A percentile compares a stretch with the other conserved stretches of the same genome.
Conservation (phyloP, 2,888 invertebrate species). For the Muscina levida region DNA sequence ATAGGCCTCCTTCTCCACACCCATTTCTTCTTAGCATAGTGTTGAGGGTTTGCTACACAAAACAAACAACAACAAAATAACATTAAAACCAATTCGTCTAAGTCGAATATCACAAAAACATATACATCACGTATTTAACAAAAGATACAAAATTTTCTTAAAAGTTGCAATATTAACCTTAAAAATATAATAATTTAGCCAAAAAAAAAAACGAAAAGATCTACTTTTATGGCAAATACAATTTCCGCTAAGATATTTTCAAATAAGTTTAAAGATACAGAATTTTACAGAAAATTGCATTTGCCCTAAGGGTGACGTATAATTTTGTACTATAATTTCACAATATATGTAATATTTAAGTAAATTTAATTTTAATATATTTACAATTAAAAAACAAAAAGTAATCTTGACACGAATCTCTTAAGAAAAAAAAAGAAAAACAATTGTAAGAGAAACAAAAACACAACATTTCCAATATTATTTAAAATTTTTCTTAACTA, state of each 20-base stretch:
- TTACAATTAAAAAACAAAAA: not conserved
- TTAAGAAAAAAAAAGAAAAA: not conserved
- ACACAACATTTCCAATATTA: conserved; percentile 17
- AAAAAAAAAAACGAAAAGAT: conserved; percentile 27
- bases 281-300: no score
- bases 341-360: conserved; percentile 18
- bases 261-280: no score
- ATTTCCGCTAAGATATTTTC: no score
- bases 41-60: not conserved
- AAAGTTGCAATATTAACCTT: conserved; percentile 54
- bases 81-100: conserved; percentile 44
- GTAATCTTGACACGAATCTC: conserved; percentile 22
- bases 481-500: not conserved
- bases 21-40: no score
- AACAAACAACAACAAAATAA: no score
- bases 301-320: no score
- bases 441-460: not conserved
- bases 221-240: no score
- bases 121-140: conserved; percentile 13
- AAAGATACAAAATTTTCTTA: conserved; percentile 27
- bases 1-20: no score
- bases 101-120: conserved; percentile 49
- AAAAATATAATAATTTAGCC: conserved; percentile 48
- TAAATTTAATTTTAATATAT: conserved; percentile 1
- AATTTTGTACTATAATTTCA: conserved; percentile 30